Evolutionary conservation across 1,140 invertebrate genomes (phyloP).

Genomic region (Trinorchestia longiramus): DNA sequence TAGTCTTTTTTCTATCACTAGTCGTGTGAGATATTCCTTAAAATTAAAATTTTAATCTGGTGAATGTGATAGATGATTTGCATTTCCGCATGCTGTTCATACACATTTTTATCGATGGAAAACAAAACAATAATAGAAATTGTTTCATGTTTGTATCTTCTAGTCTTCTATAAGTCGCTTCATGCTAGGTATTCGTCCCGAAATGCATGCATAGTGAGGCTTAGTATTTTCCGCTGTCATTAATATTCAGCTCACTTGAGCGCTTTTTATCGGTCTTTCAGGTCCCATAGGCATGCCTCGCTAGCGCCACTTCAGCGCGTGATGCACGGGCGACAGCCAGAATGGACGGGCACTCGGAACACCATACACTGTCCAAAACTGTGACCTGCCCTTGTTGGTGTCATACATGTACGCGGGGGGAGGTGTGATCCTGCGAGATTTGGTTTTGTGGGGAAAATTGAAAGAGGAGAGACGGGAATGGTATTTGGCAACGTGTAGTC

Average conservation of each 20-base stretch:
- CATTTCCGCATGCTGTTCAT: not conserved
- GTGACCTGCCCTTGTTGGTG: too few species aligned
- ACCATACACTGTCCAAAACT: too few species aligned
- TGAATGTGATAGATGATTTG: not conserved
- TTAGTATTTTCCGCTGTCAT: not conserved
- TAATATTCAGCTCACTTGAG: not conserved
- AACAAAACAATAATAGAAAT: not conserved
- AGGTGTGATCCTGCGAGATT: too few species aligned
- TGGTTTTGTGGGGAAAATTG: too few species aligned
- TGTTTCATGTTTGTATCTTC: not conserved
- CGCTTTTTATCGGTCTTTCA: not conserved
- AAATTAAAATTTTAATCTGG: not conserved
- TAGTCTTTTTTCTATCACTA: too few species aligned
- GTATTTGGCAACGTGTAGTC: too few species aligned
- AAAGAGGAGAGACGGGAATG: too few species aligned
- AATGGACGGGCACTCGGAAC: not conserved
- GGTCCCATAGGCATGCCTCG: too few species aligned
- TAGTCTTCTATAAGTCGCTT: not conserved
- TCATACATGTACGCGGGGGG: too few species aligned
- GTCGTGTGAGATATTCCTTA: too few species aligned
- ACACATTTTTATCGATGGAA: not conserved
- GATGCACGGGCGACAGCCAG: not conserved
- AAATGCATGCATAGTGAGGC: not conserved
- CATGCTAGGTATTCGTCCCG: too few species aligned
- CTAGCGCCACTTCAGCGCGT: too few species aligned